A percentile compares a stretch with the other conserved stretches of the same genome.
These are phyloP conservation scores for Plecotus auritus DNA, from an alignment of 2,113 vertebrate genomes.

Conservation along the genomic window DNA sequence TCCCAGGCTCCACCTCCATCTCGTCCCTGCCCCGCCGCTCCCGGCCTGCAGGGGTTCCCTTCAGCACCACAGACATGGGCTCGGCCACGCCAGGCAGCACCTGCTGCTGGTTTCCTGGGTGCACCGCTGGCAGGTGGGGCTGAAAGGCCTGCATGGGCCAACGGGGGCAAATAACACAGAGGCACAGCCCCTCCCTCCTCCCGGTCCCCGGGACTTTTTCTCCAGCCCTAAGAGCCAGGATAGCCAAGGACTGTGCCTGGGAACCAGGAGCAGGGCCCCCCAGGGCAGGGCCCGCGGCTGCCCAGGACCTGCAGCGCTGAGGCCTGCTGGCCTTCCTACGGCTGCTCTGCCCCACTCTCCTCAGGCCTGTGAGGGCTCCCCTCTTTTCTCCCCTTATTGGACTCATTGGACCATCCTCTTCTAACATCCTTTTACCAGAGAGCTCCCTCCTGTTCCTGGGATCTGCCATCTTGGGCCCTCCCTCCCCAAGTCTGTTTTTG, in stretches of 20 bases:
- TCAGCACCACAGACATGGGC: neutral
- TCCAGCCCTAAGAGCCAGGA: neutral
- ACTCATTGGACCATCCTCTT: neutral
- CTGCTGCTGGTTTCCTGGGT: neutral
- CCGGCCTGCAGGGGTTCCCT: neutral
- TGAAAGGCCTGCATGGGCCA: neutral
- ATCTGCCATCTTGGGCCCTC: neutral
- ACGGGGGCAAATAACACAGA: neutral
- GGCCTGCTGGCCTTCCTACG: neutral
- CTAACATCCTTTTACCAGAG: neutral
- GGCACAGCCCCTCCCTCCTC: neutral
- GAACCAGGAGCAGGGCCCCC: neutral
- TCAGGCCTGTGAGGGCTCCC: neutral
- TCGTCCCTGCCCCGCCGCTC: too few species aligned
- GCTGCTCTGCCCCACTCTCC: neutral
- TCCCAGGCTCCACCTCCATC: neutral
- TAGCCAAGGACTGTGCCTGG: neutral
- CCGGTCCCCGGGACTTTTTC: neutral
- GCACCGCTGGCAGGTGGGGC: neutral
- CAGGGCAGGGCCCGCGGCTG: neutral
- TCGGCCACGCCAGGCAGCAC: neutral
- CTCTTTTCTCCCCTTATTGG: neutral
- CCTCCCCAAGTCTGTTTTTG: neutral
- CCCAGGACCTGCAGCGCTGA: neutral
- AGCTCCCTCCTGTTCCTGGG: neutral